Base-by-base conservation (phyloP, 1,140 invertebrate genomes). In the Drosophila navojoa region DNA sequence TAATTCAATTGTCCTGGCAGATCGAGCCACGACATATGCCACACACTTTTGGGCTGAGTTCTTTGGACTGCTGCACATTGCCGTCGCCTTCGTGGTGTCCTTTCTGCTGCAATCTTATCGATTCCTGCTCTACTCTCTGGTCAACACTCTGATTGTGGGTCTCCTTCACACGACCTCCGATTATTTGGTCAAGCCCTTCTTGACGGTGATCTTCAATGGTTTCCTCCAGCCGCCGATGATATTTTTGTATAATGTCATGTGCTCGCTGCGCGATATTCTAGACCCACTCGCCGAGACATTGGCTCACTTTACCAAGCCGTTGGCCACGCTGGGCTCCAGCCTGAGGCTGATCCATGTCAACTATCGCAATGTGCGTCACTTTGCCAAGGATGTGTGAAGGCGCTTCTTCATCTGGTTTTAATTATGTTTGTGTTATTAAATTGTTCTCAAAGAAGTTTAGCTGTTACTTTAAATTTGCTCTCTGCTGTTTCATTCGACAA, bases 11-110 rank as follows among this genome's bases (percentile, higher is more conserved):
- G 91, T 93, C 35, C 81, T 94, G 35, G 94, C 94, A 0, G 93
- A 95, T 66, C 94, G 93, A 71, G 93, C 94, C 1, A 94, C 94
- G 66, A 90, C 92, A 53, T 93, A 93, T 64, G 93, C 94, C 4
- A 95, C 93, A 0, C 92, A 93, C 63, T 95, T 95, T 72, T 95
- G 95, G 94, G 94, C 95, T 3, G 94, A 95, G 80, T 93, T 95
- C 68, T 95, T 95, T 72, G 94, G 94, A 2, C 92, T 93, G 2
- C 78, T 95, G 29, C 94, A 95, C 71, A 94, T 95, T 44, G 93
- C 92, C 32, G 92, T 93, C 19, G 93, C 94, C 3, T 95, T 95
- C 71, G 62, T 94, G 7, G 94, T 93, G 1, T 92, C 94, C n/a
- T 95, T 95, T 70, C 75, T 95, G 25, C 86, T 95, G 16, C 95